phyloP scores from a whole-genome alignment of 2,113 vertebrate genomes.

The Phainopepla nitens region DNA sequence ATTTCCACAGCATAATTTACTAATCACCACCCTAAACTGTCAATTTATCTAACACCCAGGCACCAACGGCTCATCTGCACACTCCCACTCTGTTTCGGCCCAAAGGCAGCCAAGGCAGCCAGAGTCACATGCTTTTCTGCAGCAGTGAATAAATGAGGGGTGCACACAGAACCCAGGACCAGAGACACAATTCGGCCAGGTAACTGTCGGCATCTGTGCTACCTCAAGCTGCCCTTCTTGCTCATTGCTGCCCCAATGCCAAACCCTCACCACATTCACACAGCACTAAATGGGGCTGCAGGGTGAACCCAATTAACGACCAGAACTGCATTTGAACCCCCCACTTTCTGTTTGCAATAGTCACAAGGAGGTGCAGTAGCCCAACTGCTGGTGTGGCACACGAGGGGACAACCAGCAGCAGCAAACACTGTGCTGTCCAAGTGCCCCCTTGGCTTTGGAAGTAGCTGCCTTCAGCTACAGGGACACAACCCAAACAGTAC shows the following conservation, averaged over 20 bases:
- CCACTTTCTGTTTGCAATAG: background rate
- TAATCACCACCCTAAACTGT: background rate
- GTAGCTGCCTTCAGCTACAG: background rate
- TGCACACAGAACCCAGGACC: background rate
- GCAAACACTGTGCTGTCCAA: rapidly evolving
- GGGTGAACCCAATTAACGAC: background rate
- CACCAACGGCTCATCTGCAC: background rate
- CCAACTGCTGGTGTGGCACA: rapidly evolving
- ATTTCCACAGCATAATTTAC: background rate
- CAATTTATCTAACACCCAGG: background rate
- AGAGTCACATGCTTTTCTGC: background rate
- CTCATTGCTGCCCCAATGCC: background rate
- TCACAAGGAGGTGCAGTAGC: background rate
- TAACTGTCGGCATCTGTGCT: background rate
- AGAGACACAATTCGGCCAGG: background rate
- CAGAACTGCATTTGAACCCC: background rate
- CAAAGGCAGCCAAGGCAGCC: background rate
- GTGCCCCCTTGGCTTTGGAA: background rate
- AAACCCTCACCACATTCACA: background rate
- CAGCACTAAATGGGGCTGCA: background rate
- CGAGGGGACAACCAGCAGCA: background rate
- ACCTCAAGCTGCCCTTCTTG: background rate
- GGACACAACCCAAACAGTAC: background rate
- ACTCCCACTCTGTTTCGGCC: background rate
- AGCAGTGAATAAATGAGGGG: background rate